Conservation (phyloP, 2,888 invertebrate genomes). For the Orthonevra nobilis region DNA sequence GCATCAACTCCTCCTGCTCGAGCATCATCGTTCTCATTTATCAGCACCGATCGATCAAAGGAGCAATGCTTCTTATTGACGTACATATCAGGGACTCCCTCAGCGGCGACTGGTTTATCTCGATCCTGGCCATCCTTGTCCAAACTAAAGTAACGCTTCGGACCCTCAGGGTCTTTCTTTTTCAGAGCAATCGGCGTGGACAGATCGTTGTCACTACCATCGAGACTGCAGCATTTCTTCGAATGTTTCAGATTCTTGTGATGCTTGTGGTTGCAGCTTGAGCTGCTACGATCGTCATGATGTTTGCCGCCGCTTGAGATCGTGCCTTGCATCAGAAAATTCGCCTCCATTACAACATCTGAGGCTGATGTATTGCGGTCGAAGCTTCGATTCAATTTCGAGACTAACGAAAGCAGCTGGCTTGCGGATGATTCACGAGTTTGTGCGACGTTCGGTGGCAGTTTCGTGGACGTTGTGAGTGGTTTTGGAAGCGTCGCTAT, state of each 20-base stretch:
- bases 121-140: conserved; percentile 71
- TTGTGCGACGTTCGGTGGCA: conserved; percentile 53
- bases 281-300: conserved; percentile 42
- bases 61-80: conserved; percentile 71
- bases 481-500: conserved; percentile 38
- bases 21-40: conserved; percentile 32
- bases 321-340: conserved; percentile 58
- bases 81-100: conserved; percentile 61
- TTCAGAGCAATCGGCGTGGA: conserved; percentile 40
- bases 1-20: conserved; percentile 3
- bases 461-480: conserved; percentile 46
- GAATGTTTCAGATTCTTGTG: conserved; percentile 52
- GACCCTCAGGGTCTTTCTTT: conserved; percentile 65
- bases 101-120: conserved; percentile 1
- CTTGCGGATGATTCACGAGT: conserved; percentile 63
- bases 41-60: conserved; percentile 68
- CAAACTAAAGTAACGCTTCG: conserved; percentile 71
- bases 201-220: conserved; percentile 70
- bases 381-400: conserved; percentile 67
- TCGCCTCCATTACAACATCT: conserved; percentile 71
- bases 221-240: conserved; percentile 70
- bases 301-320: conserved; percentile 41
- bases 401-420: conserved; percentile 65
- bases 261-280: conserved; percentile 30
- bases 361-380: conserved; percentile 68